A percentile compares a stretch with the other conserved stretches of the same genome.
Conservation (phyloP, 2,888 invertebrate species). For the Syrista parreyssii region DNA sequence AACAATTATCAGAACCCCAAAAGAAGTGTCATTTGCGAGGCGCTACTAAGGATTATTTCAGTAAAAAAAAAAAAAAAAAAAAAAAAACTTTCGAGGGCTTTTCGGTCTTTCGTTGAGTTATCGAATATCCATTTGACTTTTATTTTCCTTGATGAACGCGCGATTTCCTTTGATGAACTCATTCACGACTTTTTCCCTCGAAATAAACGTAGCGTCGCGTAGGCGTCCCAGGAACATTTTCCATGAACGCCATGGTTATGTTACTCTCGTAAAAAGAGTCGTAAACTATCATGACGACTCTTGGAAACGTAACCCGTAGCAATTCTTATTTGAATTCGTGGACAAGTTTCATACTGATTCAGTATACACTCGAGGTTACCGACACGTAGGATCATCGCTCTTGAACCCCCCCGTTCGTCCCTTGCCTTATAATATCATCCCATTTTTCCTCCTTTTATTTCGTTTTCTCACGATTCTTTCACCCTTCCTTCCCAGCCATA, state of each 20-base stretch:
- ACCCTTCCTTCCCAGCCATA: not conserved
- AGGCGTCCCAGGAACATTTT: slow-evolving; percentile 1
- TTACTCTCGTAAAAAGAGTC: slow-evolving; percentile 27
- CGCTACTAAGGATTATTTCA: not conserved
- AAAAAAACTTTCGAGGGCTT: not conserved
- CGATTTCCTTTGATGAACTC: not conserved
- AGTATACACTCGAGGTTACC: not conserved
- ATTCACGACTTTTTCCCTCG: not conserved
- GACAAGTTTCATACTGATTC: not conserved
- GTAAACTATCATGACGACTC: slow-evolving; percentile 23
- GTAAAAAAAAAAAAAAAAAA: not conserved
- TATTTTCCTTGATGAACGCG: not conserved
- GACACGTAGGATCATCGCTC: not conserved
- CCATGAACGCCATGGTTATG: slow-evolving; percentile 19
- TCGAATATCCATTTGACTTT: slow-evolving; percentile 1
- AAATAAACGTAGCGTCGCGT: slow-evolving; percentile 24
- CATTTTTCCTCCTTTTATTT: not conserved
- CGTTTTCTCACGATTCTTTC: not conserved
- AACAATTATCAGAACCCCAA: not conserved
- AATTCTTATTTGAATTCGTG: not conserved
- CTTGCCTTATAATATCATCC: not conserved
- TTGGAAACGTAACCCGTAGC: not conserved
- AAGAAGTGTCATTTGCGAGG: slow-evolving; percentile 32
- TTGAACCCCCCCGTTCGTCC: not conserved
- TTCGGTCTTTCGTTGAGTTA: slow-evolving; percentile 14